Percentiles rank a stretch among this genome's conserved stretches.
These are phyloP conservation scores for Arothron firmamentum DNA, from an alignment of 2,113 vertebrate species.

Conservation along the genomic window DNA sequence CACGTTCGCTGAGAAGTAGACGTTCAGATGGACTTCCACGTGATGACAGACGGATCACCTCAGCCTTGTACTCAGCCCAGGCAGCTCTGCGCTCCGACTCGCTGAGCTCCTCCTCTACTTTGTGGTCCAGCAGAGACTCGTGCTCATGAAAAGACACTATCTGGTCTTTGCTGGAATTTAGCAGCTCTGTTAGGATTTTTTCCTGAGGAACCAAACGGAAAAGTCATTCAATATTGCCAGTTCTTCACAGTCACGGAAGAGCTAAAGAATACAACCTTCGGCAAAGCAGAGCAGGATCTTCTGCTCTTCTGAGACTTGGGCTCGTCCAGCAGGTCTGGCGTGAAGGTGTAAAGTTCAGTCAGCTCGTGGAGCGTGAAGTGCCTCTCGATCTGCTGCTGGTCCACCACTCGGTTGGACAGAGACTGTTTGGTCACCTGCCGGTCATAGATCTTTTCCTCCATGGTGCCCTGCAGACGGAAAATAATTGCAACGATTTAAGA, in stretches of 20 bases:
- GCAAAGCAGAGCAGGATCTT: constrained; percentile 78
- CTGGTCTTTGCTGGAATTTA: constrained; percentile 83
- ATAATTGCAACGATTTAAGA: background rate
- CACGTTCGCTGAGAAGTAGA: background rate
- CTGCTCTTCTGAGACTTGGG: constrained; percentile 89
- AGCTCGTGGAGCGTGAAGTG: constrained; percentile 95
- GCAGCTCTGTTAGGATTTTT: constrained; percentile 78
- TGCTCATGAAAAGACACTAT: constrained; percentile 94
- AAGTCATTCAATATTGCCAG: background rate
- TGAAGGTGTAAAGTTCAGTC: constrained; percentile 90
- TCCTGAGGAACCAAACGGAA: constrained; percentile 72
- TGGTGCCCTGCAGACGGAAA: constrained; percentile 82
- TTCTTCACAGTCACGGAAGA: no score
- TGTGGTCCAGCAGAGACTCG: constrained; percentile 93
- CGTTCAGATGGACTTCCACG: background rate
- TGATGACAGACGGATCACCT: constrained; percentile 72
- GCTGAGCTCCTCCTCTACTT: constrained; percentile 91
- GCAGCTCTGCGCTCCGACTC: constrained; percentile 91
- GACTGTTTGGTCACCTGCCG: constrained; percentile 97
- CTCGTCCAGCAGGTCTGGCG: constrained; percentile 87
- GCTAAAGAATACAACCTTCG: constrained; percentile 66
- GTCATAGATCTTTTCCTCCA: constrained; percentile 99
- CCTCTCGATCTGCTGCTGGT: constrained; percentile 94
- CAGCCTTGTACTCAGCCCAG: constrained; percentile 94
- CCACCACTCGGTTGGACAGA: constrained; percentile 89